Conservation (phyloP, 2,888 invertebrate species). For the Dromius quadrimaculatus region DNA sequence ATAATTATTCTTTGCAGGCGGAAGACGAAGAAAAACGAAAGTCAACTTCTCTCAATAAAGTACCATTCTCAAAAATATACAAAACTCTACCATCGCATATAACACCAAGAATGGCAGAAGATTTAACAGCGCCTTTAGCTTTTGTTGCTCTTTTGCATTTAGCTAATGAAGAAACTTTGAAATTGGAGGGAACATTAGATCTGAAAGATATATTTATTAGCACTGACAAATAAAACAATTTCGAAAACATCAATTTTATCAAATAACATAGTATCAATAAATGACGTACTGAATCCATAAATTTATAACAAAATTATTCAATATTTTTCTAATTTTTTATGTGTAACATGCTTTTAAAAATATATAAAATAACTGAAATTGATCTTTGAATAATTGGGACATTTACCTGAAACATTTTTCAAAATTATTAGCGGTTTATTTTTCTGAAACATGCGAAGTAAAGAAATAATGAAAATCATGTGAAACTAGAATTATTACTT, state of each 20-base stretch:
- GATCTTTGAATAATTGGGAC: too few relatives aligned
- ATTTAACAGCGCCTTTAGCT: conserved; percentile 82
- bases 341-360: too few relatives aligned
- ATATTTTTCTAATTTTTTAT: too few relatives aligned
- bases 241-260: background rate
- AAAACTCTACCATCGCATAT: conserved; percentile 71
- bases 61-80: conserved; percentile 72
- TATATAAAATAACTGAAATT: too few relatives aligned
- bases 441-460: too few relatives aligned
- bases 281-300: too few relatives aligned
- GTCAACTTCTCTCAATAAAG: conserved; percentile 65
- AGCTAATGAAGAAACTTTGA: conserved; percentile 82
- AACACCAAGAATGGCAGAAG: conserved; percentile 74
- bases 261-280: too few relatives aligned
- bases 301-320: too few relatives aligned
- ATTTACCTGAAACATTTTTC: too few relatives aligned
- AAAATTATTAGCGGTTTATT: too few relatives aligned
- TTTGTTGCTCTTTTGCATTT: conserved; percentile 86
- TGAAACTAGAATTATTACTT: too few relatives aligned
- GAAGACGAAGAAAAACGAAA: conserved; percentile 57
- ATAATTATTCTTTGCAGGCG: background rate
- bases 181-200: conserved; percentile 69
- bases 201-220: conserved; percentile 64
- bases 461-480: too few relatives aligned
- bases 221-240: conserved; percentile 20